Conservation (phyloP, 2,888 invertebrate genomes). For the Agrotis exclamationis region DNA sequence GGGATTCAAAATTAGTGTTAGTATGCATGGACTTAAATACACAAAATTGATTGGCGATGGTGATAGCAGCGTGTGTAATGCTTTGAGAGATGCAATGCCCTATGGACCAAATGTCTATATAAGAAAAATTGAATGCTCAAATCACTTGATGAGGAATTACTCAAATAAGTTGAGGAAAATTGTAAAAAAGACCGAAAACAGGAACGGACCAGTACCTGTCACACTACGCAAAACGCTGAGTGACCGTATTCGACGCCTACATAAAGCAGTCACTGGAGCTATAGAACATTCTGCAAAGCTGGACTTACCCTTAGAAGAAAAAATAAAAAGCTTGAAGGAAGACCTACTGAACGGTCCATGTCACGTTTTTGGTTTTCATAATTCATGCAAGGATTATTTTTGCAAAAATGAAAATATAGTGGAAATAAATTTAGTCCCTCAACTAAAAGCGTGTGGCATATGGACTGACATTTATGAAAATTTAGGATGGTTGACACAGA, state of each 20-base stretch:
- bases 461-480: not conserved
- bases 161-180: slow-evolving; percentile 3
- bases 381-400: not conserved
- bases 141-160: slow-evolving; percentile 4
- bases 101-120: slow-evolving; percentile 4
- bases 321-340: not conserved
- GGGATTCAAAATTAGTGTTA: not conserved
- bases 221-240: slow-evolving; percentile 3
- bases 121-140: slow-evolving; percentile 3
- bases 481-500: not conserved
- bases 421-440: slow-evolving; percentile 1
- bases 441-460: slow-evolving; percentile 6
- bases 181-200: slow-evolving; percentile 3
- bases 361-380: slow-evolving; percentile 7
- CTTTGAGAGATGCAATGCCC: slow-evolving; percentile 1
- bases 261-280: slow-evolving; percentile 12
- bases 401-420: slow-evolving; percentile 8
- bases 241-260: slow-evolving; percentile 1
- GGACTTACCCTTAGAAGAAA: slow-evolving; percentile 2
- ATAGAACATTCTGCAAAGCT: slow-evolving; percentile 4
- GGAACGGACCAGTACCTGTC: slow-evolving; percentile 1
- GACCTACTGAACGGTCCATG: too few relatives aligned
- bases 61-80: slow-evolving; percentile 1
- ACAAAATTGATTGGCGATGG: slow-evolving; percentile 1
- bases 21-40: not conserved